Base-by-base conservation (phyloP, 1,140 invertebrate genomes). In the Drosophila navojoa region DNA sequence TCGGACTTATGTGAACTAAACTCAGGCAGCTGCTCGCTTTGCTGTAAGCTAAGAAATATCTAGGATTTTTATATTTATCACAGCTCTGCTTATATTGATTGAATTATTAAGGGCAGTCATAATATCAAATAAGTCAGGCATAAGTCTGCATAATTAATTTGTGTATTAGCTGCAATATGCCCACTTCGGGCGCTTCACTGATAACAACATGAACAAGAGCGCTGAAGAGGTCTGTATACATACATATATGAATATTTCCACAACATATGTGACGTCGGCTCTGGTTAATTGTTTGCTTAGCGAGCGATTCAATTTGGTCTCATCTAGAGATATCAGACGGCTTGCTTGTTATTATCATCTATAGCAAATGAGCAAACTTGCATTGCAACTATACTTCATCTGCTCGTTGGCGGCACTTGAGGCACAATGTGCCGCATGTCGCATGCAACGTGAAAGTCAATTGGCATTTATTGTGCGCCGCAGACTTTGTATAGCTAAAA, bases 401-500 rank as follows among this genome's bases (percentile, higher is more conserved):
- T 32, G 32, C 22, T 59, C 40, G 11, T 7, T 0, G 10, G 40
- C 22, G 40, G 61, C 22, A 53, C 49, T 44, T 44, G 13, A 66
- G 47, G 52, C 25, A 13, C 27, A 13, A 47, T 32, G 44, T 47
- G 44, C 27, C 27, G 49, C 58, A 38, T 61, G 58, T 44, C 29
- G 49, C 42, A 35, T 42, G 35, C 45, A 22, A 22, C 40, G 50
- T 19, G 60, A 76, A 82, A 86, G 84, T 89, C 82, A 87, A 89
- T 89, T 89, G 85, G 19, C 79, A 79, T 79, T 82, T 76, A 86
- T 86, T 89, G 76, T 80, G 64, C 53, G 78, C 87, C 80, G 89
- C 89, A 91, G 89, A 91, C 89, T 91, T 91, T 91, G 89, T 91
- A 91, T 78, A 91, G 81, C 84, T 81, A 91, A 91, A 90, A 91